A percentile compares a stretch with the other conserved stretches of the same genome.
These are phyloP conservation scores for Diogma glabrata DNA, from an alignment of 2,888 invertebrate species.

Conservation along the genomic window DNA sequence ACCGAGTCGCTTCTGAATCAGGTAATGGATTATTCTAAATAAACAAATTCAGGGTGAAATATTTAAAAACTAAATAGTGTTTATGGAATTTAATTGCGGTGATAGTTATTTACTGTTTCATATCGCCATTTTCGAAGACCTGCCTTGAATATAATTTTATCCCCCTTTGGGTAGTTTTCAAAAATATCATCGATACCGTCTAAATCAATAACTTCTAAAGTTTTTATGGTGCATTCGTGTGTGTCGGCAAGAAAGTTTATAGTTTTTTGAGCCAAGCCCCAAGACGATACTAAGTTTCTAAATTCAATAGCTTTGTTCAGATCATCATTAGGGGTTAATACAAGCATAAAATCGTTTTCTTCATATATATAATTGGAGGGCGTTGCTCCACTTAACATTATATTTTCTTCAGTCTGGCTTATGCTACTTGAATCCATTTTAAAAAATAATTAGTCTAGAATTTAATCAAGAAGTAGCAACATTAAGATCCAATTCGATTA, in stretches of 20 bases:
- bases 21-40: not conserved
- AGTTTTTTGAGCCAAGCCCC: not conserved
- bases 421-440: too few species aligned
- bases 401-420: too few species aligned
- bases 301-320: not conserved
- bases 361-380: too few species aligned
- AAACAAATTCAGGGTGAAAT: not conserved
- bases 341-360: too few species aligned
- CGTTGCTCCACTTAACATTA: too few species aligned
- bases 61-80: too few species aligned
- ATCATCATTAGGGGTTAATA: not conserved
- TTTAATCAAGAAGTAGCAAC: too few species aligned
- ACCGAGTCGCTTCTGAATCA: not conserved
- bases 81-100: too few species aligned
- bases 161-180: not conserved
- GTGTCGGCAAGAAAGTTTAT: not conserved
- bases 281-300: not conserved
- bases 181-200: not conserved
- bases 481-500: too few species aligned
- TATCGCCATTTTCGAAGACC: too few species aligned
- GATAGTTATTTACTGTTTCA: too few species aligned
- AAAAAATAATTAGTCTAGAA: too few species aligned
- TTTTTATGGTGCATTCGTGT: not conserved
- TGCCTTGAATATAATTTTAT: not conserved
- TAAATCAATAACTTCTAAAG: not conserved